Evolutionary conservation across 2,888 invertebrate genomes (phyloP), one percentile per base, ranked within the genome.

Genomic region (Scaptomyza flava): DNA sequence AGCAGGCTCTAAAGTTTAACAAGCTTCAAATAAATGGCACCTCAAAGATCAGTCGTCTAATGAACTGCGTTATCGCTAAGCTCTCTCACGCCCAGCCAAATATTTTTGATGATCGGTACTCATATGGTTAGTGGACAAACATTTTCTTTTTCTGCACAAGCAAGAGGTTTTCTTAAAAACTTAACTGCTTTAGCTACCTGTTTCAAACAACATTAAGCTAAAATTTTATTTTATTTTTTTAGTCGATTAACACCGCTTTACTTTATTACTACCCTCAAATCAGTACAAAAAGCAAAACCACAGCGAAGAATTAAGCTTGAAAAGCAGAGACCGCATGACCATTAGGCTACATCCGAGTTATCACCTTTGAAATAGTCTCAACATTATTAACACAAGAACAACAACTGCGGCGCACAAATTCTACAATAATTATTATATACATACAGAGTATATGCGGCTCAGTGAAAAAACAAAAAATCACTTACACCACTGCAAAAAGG

Each of bases 391-490:
- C 27, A 42, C 50, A 62, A 48, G 20, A 48, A 58, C 46, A 52
- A 54, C 38, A 54, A 46, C 30, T 51, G 43, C 45, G 41, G 45
- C 33, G 54, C 50, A 52, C 53, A 59, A 80, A 79, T 77, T 86
- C 61, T 87, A 84, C 67, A 87, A 82, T 82, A 77, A 81, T 86
- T 87, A 84, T 85, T 79, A 38, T 38, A 14, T 38, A 31, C 9
- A 9, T 31, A 31, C 9, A 9, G 6, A 30, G 6, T 30, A 79
- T 81, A 85, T 73, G 73, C 60, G 68, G 68, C 66, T 72, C 59
- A 54, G 63, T 61, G 57, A 77, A 60, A 62, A 47, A 54, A 48
- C 56, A 69, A 47, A 6, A 43, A 50, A 27, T 48, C 57, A 52
- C 73, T 36, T 62, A 63, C 43, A 65, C 70, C 66, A 66, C 57